Base-by-base conservation (phyloP, 2,888 invertebrate genomes). In the Hydrotaea diabolus region DNA sequence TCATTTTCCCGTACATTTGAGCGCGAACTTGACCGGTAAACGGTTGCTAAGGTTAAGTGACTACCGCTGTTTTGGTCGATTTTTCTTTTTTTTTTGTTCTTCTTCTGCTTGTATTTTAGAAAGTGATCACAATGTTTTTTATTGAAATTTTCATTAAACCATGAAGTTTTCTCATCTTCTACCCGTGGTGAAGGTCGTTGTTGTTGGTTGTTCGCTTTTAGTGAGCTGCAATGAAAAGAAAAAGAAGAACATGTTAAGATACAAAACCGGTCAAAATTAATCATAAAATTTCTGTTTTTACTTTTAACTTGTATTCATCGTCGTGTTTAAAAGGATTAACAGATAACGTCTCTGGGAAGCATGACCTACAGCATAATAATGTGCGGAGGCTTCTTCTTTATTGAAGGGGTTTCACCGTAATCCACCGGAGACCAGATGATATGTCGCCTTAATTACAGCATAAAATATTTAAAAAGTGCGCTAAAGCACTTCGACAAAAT, bases 241-340 rank as follows among this genome's bases (percentile, higher is more conserved):
- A 19, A 59, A 73, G 19, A 49, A 71, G 15, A 64, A 15, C 0
- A 46, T n/a, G 31, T 31, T 31, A 31, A 31, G 7, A 46, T 66
- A 21, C 7, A 76, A 81, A 85, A 80, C 85, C 79, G 82, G 82
- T 82, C 43, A 85, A 46, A 80, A 85, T 85, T 77, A 82, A 85
- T 85, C 74, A 85, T 82, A 73, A 71, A 66, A 15, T 62, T 11
- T 73, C 73, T 49, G 23, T 71, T 57, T n/a, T 73, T 15, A 31
- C 13, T 49, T 57, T 64, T 31, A 11, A 74, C 55, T 15, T 15
- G 0, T 26, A 21, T 19, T 21, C 17, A 21, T 57, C 46, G 36
- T 46, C 23, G 66, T 64, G 26, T 46, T 73, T 77, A 81, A 79
- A 77, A 76, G 78, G 82, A 85, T 85, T 85, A 85, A 71, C 19